Conservation (phyloP, 2,113 vertebrate species). For the Tetrax tetrax region DNA sequence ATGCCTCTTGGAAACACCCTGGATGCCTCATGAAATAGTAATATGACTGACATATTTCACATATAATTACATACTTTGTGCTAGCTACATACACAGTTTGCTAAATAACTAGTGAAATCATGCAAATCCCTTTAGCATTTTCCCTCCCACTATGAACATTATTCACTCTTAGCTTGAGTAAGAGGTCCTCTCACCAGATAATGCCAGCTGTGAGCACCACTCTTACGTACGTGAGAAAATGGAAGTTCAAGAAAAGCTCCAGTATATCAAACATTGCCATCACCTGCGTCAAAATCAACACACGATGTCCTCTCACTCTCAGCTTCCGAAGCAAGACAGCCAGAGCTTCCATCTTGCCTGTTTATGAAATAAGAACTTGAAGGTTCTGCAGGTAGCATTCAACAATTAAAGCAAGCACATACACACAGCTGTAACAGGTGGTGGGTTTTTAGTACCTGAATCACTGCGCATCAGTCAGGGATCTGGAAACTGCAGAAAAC, state of each 20-base stretch:
- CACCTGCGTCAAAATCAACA: conserved; percentile 84
- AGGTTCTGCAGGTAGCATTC: not conserved
- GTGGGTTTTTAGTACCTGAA: conserved; percentile 75
- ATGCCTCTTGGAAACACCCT: not conserved
- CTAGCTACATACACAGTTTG: not conserved
- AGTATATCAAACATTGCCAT: conserved; percentile 80
- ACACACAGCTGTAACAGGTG: not conserved
- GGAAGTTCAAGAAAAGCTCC: conserved; percentile 81
- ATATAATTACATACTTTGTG: not conserved
- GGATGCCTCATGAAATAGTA: not conserved
- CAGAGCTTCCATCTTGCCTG: conserved; percentile 66
- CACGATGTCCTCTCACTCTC: conserved; percentile 77
- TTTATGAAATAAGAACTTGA: not conserved
- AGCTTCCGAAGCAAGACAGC: conserved; percentile 84
- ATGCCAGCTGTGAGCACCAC: conserved; percentile 74
- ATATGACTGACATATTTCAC: not conserved
- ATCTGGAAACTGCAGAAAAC: conserved; percentile 77
- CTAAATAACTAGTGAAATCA: not conserved
- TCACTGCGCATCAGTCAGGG: conserved; percentile 80
- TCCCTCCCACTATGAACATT: not conserved
- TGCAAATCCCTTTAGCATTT: conserved; percentile 1
- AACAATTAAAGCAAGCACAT: not conserved
- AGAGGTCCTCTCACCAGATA: conserved; percentile 75
- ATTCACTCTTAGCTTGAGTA: not conserved
- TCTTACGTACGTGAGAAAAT: conserved; percentile 80